A percentile compares a stretch with the other conserved stretches of the same genome.
Evolutionary conservation across 2,888 invertebrate genomes (phyloP).

Genomic region (Rhagium mordax): DNA sequence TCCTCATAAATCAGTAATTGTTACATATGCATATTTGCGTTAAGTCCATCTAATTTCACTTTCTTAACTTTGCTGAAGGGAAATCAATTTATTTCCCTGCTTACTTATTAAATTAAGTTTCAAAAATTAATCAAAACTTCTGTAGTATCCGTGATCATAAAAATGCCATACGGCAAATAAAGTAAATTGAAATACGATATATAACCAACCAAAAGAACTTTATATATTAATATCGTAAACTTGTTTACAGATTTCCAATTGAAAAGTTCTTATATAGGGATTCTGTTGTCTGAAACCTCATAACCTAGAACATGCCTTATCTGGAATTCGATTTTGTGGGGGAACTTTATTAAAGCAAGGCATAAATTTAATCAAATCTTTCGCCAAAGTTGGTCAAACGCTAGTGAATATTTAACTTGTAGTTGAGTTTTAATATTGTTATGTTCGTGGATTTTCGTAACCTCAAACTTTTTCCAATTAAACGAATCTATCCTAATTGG

Average conservation of each 20-base stretch:
- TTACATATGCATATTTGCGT: background rate
- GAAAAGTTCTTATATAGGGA: constrained; percentile 30
- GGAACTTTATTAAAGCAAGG: constrained; percentile 27
- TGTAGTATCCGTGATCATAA: constrained; percentile 18
- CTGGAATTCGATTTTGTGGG: constrained; percentile 27
- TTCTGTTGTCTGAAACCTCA: constrained; percentile 33
- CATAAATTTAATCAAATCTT: constrained; percentile 50
- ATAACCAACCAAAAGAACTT: constrained; percentile 24
- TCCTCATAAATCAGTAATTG: too few relatives aligned
- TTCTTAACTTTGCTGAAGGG: background rate
- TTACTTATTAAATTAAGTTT: constrained; percentile 15
- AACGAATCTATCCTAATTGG: background rate
- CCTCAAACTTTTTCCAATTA: constrained; percentile 28
- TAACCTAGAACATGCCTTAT: constrained; percentile 22
- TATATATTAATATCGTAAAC: constrained; percentile 36
- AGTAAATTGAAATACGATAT: constrained; percentile 30
- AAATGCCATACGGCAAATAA: constrained; percentile 19
- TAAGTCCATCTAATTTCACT: background rate
- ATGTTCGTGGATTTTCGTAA: constrained; percentile 31
- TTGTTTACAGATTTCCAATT: constrained; percentile 37
- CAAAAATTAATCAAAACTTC: constrained; percentile 26
- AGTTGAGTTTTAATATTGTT: constrained; percentile 44
- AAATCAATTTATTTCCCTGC: background rate
- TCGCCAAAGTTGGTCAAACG: constrained; percentile 38
- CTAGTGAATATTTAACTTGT: constrained; percentile 45